Conservation (phyloP, 2,888 invertebrate genomes). For the Embidobia sp. region DNA sequence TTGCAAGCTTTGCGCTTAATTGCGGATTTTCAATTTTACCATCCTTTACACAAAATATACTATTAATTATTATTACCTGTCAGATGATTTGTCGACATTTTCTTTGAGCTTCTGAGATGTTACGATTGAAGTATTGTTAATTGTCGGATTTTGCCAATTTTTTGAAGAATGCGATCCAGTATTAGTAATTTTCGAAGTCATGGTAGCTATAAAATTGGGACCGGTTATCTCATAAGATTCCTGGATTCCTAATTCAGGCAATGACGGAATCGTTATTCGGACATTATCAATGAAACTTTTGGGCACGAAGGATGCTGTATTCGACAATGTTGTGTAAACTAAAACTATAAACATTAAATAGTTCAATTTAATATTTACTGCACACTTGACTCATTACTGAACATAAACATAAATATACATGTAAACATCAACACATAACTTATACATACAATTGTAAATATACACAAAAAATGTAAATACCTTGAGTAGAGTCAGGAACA, state of each 20-base stretch:
- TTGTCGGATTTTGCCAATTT: conserved; percentile 13
- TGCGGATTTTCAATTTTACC: too few relatives aligned
- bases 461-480: too few relatives aligned
- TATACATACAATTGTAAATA: too few relatives aligned
- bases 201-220: conserved; percentile 50
- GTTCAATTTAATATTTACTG: too few relatives aligned
- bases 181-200: conserved; percentile 48
- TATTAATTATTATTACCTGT: conserved; percentile 16
- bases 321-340: conserved; percentile 50
- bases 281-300: conserved; percentile 58
- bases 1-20: too few relatives aligned
- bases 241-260: conserved; percentile 66
- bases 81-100: conserved; percentile 1
- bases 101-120: conserved; percentile 23
- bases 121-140: conserved; percentile 3
- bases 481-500: conserved; percentile 45
- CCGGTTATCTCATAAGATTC: conserved; percentile 60
- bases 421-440: too few relatives aligned
- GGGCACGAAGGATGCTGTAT: conserved; percentile 35
- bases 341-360: conserved; percentile 41
- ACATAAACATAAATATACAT: too few relatives aligned
- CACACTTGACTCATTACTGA: too few relatives aligned
- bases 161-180: conserved; percentile 20
- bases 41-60: too few relatives aligned
- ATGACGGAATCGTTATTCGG: conserved; percentile 64